These are phyloP conservation scores for Hemicordylus capensis DNA, from an alignment of 2,113 vertebrate genomes.

Conservation along the genomic window DNA sequence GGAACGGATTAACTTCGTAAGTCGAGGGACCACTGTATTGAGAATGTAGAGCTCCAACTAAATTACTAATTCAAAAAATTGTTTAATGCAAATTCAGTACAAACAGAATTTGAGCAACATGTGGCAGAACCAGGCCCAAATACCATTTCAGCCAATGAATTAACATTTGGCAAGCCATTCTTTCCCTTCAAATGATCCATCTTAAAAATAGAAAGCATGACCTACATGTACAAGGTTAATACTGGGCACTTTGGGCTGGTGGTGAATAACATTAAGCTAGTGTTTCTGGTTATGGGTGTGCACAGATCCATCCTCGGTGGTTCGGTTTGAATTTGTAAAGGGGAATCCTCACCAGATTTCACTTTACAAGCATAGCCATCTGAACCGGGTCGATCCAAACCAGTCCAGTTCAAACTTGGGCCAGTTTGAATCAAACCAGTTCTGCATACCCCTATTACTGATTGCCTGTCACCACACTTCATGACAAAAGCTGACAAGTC, in stretches of 20 bases:
- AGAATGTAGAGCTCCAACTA: background rate
- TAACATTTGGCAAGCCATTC: background rate
- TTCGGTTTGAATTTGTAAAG: no score
- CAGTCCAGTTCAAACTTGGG: no score
- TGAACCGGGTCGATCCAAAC: no score
- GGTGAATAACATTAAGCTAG: background rate
- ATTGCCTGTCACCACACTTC: background rate
- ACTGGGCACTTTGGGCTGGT: background rate
- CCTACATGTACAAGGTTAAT: background rate
- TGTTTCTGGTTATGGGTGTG: no score
- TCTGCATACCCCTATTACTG: background rate
- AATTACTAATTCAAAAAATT: background rate
- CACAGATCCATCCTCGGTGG: no score
- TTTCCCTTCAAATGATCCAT: background rate
- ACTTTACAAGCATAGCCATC: no score
- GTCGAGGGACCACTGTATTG: no score
- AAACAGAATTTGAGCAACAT: background rate
- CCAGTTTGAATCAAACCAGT: no score
- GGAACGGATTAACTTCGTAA: no score
- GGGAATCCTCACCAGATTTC: no score
- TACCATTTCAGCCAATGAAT: background rate
- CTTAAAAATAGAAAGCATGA: background rate
- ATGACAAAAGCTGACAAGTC: background rate
- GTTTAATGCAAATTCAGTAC: background rate
- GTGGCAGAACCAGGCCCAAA: background rate